Evolutionary conservation across 2,888 invertebrate genomes (phyloP), one percentile per base, ranked within the genome.

Genomic region (Chydorus sphaericus): DNA sequence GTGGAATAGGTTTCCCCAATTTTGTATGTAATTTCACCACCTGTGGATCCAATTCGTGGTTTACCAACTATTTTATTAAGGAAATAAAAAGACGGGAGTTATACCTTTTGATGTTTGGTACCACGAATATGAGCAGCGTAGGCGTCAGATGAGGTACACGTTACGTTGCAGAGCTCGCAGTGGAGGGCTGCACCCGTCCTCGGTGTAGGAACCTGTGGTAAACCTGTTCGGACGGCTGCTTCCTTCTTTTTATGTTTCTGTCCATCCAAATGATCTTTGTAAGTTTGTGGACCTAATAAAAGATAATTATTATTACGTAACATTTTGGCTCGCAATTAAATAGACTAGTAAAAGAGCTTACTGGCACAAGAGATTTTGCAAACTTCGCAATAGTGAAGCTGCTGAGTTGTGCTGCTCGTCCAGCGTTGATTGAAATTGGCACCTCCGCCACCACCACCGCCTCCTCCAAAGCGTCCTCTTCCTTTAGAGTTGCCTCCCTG

Each of bases 241-340:
- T 96, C 97, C 70, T 96, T 91, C 77, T 96, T 97, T 77, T 97
- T 97, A 74, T 98, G 98, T 71, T 93, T 92, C 72, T 96, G 94
- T 0, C 98, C 98, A 69, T 96, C 96, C 67, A 98, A 76, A 76
- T 98, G 98, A 71, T 97, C 98, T 61, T 87, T 79, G 69, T 90
- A 92, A 0, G 91, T 90, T 75, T 82, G 70, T 72, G 38, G 67
- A 29, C 54, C 57, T 55, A 33, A 59, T 44, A 44, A 56, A 57
- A 54, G 57, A 54, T 48, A 59, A 23, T 36, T 29, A n/a, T 39
- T 26, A 23, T 48, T 23, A 31, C 14, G 23, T 2, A 11, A 28
- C 20, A 26, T 14, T 37, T n/a, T n/a, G n/a, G n/a, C n/a, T 37
- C 4, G 26, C 26, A 59, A 23, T n/a, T 7, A 26, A 52, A 20